phyloP scores from a whole-genome alignment of 2,888 invertebrate genomes.

The Tribolium freemani region DNA sequence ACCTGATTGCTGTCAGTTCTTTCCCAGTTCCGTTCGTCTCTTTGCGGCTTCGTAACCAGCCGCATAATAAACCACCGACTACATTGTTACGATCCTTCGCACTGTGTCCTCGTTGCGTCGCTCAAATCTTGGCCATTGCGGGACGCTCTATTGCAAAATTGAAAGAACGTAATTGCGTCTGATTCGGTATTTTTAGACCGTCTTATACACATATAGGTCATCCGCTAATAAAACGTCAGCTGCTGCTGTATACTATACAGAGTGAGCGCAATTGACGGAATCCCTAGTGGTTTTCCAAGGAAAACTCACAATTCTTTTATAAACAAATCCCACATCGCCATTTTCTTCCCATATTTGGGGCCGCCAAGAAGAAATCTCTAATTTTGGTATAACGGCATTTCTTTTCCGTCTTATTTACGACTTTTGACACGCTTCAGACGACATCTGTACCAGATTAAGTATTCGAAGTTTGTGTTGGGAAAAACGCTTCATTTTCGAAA shows the following conservation, averaged over 20 bases:
- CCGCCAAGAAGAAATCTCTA: too few species aligned
- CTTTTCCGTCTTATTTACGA: too few species aligned
- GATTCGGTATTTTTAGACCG: constrained; percentile 35
- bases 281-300: background rate
- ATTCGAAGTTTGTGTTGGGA: too few species aligned
- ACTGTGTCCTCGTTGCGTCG: constrained; percentile 6
- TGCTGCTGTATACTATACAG: background rate
- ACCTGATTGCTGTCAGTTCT: constrained; percentile 55
- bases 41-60: constrained; percentile 49
- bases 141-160: constrained; percentile 18
- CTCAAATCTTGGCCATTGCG: constrained; percentile 10
- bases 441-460: too few species aligned
- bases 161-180: constrained; percentile 34
- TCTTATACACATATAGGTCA: constrained; percentile 35
- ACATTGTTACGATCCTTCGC: constrained; percentile 18
- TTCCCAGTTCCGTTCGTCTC: constrained; percentile 43
- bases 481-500: too few species aligned
- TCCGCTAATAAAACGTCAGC: constrained; percentile 30
- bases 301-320: too few species aligned
- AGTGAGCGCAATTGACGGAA: background rate
- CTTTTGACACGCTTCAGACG: too few species aligned
- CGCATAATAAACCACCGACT: constrained; percentile 24
- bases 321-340: too few species aligned
- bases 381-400: too few species aligned
- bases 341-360: too few species aligned